Evolutionary conservation across 2,797 vertebrate species (phyloP).

Genomic region (Acrossocheilus wenchowensis): DNA sequence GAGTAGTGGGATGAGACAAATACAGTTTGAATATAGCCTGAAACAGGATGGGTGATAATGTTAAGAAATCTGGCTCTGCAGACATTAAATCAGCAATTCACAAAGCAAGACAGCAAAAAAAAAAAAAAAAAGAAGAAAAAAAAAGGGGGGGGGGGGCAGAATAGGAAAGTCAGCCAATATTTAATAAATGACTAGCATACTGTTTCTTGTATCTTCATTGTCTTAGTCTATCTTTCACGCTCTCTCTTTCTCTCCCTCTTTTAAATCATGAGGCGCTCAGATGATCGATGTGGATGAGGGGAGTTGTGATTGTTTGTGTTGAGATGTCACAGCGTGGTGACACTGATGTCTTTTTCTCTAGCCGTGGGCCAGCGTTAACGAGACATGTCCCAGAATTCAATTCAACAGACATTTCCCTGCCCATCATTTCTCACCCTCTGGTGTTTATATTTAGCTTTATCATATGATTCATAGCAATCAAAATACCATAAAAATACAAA

Average conservation of each 20-base stretch:
- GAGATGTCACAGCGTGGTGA: conserved; percentile 37
- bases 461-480: conserved; percentile 37
- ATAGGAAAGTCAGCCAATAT: conserved; percentile 8
- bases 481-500: conserved; percentile 21
- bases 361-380: conserved; percentile 51
- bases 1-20: background rate
- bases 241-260: background rate
- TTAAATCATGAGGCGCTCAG: conserved; percentile 7
- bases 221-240: background rate
- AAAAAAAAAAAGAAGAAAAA: background rate
- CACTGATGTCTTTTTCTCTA: conserved; percentile 55
- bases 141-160: too few species aligned
- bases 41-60: conserved; percentile 19
- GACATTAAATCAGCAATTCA: background rate
- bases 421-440: conserved; percentile 35
- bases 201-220: background rate
- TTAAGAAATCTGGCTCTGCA: background rate
- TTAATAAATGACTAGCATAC: background rate
- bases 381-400: conserved; percentile 50
- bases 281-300: conserved; percentile 44
- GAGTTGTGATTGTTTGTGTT: conserved; percentile 49
- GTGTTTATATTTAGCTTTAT: conserved; percentile 41
- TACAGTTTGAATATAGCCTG: conserved; percentile 4
- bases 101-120: background rate
- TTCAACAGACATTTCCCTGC: conserved; percentile 40